phyloP scores from a whole-genome alignment of 2,888 invertebrate species.

The Heliconius cydno region DNA sequence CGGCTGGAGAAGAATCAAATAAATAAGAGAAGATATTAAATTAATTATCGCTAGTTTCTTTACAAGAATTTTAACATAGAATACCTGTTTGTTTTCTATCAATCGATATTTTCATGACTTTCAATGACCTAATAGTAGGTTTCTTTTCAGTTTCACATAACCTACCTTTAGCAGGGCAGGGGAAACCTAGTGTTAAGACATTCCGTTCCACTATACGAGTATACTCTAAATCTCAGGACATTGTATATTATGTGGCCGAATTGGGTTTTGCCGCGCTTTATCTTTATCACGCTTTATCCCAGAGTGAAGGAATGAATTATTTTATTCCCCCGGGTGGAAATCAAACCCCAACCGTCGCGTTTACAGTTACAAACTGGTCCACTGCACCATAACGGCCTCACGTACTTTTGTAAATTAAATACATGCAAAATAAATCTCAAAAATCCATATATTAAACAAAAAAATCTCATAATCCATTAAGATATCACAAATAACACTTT shows the following conservation, averaged over 20 bases:
- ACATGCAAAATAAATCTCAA: background rate
- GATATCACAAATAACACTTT: slow-evolving; percentile 8
- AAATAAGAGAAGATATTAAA: background rate
- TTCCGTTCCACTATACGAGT: background rate
- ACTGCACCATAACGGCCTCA: background rate
- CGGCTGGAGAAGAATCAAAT: too few relatives aligned
- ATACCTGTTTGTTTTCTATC: background rate
- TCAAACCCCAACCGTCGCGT: background rate
- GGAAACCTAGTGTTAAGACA: background rate
- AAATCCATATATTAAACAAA: background rate
- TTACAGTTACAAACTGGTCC: background rate
- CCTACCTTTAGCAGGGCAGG: too few relatives aligned
- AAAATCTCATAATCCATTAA: background rate
- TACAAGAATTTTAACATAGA: background rate
- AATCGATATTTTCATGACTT: background rate
- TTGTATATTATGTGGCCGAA: background rate
- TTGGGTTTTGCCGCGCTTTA: too few relatives aligned
- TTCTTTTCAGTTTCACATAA: background rate
- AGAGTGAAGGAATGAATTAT: too few relatives aligned
- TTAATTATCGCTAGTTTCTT: background rate
- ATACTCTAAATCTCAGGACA: background rate
- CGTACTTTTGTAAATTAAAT: background rate
- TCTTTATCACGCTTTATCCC: too few relatives aligned
- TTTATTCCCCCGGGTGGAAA: background rate
- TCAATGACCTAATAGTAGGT: background rate